Evolutionary conservation across 2,113 vertebrate species (phyloP), one percentile per base, ranked within the genome.

Genomic region (Condylura cristata): DNA sequence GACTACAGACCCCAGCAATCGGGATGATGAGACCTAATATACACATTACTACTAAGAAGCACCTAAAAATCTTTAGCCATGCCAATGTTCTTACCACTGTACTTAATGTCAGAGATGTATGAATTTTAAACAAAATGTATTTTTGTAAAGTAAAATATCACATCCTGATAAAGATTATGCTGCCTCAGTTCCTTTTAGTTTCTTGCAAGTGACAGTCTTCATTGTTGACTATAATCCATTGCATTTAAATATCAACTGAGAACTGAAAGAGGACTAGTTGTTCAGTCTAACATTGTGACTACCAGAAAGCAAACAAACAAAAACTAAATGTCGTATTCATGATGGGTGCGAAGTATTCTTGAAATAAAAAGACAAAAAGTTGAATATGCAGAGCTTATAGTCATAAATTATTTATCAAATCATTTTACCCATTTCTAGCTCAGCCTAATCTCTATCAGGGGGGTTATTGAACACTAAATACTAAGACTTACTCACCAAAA

Each of bases 131-230:
- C 41, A 81, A 24, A 7, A 18, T 58, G 3, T 46, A 48, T 44
- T 78, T 91, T 87, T 83, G n/a, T 6, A 82, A 94, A 82, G 13
- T 86, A 76, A 76, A 92, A 93, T 86, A 90, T 74, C 82, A 81
- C 3, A 51, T 46, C 13, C 22, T 74, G n/a, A 75, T 10, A 7
- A 79, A 70, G 39, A 0, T 13, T 71, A 39, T 1, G 75, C 32
- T 76, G 12, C 41, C 44, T 18, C 70, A 61, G 11, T 53, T 76
- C 5, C 11, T 32, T 84, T 76, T 39, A 71, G 41, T 34, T 34
- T 81, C 78, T 94, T 80, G 14, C 39, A 85, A 18, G 5, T 32
- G 44, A 68, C 3, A 86, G 24, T 18, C 39, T 79, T 84, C 48
- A 79, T 14, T 61, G 14, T 34, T 90, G n/a, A 92, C n/a, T 89